Conservation (phyloP, 2,888 invertebrate species). For the Villa cingulata region DNA sequence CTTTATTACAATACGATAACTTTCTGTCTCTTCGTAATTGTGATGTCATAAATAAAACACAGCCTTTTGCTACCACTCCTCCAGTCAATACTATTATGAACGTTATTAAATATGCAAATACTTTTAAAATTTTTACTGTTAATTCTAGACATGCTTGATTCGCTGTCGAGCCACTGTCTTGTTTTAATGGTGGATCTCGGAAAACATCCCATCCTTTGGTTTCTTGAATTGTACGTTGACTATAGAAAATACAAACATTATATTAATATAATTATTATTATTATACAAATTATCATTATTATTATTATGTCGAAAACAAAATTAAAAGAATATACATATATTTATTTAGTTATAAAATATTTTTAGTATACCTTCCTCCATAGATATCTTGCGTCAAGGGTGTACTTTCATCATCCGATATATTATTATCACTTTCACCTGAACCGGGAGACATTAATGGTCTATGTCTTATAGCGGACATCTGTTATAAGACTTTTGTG, state of each 20-base stretch:
- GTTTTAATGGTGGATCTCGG: conserved; percentile 77
- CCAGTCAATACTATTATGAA: conserved; percentile 73
- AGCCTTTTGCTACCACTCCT: conserved; percentile 78
- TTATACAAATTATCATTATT: too few relatives aligned
- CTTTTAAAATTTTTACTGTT: conserved; percentile 70
- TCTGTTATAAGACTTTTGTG: conserved; percentile 20
- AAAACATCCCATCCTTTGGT: conserved; percentile 97
- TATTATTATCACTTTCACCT: conserved; percentile 59
- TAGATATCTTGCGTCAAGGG: conserved; percentile 80
- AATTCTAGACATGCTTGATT: conserved; percentile 75
- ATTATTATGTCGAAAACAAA: background rate
- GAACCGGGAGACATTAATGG: conserved; percentile 37
- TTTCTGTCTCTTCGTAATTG: conserved; percentile 65
- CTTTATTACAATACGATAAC: conserved; percentile 69
- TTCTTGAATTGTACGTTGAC: conserved; percentile 70
- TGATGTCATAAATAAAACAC: conserved; percentile 83
- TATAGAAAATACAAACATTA: conserved; percentile 25
- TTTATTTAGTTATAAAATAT: too few relatives aligned
- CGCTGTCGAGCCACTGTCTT: conserved; percentile 78
- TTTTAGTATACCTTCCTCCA: conserved; percentile 68
- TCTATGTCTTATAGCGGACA: conserved; percentile 51
- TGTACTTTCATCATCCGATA: conserved; percentile 76
- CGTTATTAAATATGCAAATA: conserved; percentile 71
- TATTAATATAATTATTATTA: background rate
- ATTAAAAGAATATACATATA: background rate